Evolutionary conservation across 2,797 vertebrate species (phyloP).

Genomic region (Coccyzus lansbergi): DNA sequence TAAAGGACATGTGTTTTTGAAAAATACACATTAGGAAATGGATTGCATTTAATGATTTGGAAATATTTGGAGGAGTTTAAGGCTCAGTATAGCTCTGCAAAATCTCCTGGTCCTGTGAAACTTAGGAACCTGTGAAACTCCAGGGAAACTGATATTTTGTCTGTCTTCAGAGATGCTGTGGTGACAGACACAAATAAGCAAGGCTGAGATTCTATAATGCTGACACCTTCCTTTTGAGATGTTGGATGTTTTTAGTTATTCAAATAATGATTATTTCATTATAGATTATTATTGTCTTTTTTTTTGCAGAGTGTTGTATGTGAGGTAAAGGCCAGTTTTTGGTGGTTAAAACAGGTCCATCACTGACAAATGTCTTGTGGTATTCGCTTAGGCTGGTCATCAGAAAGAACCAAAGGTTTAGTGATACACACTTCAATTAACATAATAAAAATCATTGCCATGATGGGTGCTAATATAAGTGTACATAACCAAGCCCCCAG

Average conservation of each 20-base stretch:
- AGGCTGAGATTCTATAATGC: not conserved
- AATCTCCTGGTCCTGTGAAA: not conserved
- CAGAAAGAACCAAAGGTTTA: not conserved
- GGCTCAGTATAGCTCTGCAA: fast-evolving
- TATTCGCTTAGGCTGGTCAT: not conserved
- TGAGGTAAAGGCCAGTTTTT: not conserved
- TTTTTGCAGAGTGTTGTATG: not conserved
- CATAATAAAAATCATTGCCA: not conserved
- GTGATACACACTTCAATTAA: not conserved
- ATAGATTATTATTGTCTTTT: not conserved
- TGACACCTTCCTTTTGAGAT: not conserved
- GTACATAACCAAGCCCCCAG: not conserved
- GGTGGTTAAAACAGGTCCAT: not conserved
- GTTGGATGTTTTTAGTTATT: not conserved
- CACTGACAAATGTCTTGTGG: fast-evolving
- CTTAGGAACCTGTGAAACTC: not conserved
- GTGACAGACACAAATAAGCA: not conserved
- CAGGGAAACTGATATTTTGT: not conserved
- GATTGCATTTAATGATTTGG: not conserved
- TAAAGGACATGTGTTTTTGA: not conserved
- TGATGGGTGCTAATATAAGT: fast-evolving
- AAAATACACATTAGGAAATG: not conserved
- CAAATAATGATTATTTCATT: not conserved
- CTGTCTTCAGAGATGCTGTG: not conserved
- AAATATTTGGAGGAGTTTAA: not conserved